These are phyloP conservation scores for Isoperla grammatica DNA, from an alignment of 2,888 invertebrate genomes.

Conservation along the genomic window DNA sequence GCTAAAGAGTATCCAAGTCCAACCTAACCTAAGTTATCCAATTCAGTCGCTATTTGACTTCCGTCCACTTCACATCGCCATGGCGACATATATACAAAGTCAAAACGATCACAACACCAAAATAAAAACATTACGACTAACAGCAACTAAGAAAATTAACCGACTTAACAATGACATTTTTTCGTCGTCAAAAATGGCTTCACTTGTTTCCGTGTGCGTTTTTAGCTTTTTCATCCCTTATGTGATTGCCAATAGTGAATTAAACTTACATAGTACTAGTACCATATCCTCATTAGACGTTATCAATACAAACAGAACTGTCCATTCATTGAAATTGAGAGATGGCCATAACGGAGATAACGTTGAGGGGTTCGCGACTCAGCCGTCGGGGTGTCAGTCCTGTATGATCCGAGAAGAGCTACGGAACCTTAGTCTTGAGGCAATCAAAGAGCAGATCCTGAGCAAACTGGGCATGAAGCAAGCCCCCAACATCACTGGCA, in stretches of 20 bases:
- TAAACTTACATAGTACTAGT: conserved; percentile 10
- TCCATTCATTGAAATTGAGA: neutral
- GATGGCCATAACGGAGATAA: neutral
- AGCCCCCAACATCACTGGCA: conserved; percentile 58
- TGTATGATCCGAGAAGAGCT: conserved; percentile 54
- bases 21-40: conserved; percentile 13
- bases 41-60: conserved; percentile 5
- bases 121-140: conserved; percentile 6
- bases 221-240: conserved; percentile 11
- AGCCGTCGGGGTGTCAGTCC: conserved; percentile 45
- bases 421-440: conserved; percentile 50
- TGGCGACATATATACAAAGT: conserved; percentile 5
- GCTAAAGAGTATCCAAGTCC: neutral
- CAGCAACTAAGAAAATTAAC: conserved; percentile 1
- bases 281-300: conserved; percentile 5
- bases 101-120: conserved; percentile 7
- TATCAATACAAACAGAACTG: conserved; percentile 10
- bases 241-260: conserved; percentile 15
- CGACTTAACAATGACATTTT: conserved; percentile 1
- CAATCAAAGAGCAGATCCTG: conserved; percentile 56
- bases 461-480: conserved; percentile 53
- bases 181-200: neutral
- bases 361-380: neutral
- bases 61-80: conserved; percentile 11
- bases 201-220: conserved; percentile 2